Base-by-base conservation (phyloP, 2,888 invertebrate genomes). In the Amblyteles armatorius region DNA sequence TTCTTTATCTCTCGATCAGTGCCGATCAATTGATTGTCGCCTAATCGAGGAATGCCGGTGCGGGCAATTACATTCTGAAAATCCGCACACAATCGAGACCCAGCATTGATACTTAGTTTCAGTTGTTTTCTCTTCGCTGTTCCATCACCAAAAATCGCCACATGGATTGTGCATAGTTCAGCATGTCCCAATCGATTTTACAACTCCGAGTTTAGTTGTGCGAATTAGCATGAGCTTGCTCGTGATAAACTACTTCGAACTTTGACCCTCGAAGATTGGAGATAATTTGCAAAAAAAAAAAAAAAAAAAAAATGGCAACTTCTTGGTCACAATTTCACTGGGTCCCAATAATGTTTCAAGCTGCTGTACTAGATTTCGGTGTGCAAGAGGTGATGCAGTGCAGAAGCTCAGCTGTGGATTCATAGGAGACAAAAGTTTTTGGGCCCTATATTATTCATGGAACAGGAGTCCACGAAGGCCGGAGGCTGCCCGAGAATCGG, bases 401-500 rank as follows among this genome's bases (percentile, higher is more conserved):
- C 19, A 33, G 9, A 55, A 36, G 72, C 50, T n/a, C 2, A 63
- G 26, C n/a, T 67, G 68, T 57, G 68, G 73, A 69, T 68, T 60
- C 67, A 55, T 55, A 55, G 50, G 33, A 68, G 76, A 73, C 52
- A 74, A 77, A 67, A 69, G 72, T 79, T 68, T 76, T 67, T 55
- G 52, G 40, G 63, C 73, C 82, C 55, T 73, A 76, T 80, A 83
- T 85, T 79, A 85, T 83, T 86, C 87, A 86, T 80, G 80, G 77
- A 80, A 79, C 65, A 65, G 40, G 60, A 84, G 81, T 33, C 48
- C 76, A 72, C 48, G 76, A 72, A 74, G 55, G 72, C 63, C 79
- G 72, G 71, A 76, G 65, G 78, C 67, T 82, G 79, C 77, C 26
- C 71, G 83, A 84, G 81, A 88, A 89, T 83, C 87, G 85, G 90